These are phyloP conservation scores for Tinea trinotella DNA, from an alignment of 2,888 invertebrate genomes.

Conservation along the genomic window DNA sequence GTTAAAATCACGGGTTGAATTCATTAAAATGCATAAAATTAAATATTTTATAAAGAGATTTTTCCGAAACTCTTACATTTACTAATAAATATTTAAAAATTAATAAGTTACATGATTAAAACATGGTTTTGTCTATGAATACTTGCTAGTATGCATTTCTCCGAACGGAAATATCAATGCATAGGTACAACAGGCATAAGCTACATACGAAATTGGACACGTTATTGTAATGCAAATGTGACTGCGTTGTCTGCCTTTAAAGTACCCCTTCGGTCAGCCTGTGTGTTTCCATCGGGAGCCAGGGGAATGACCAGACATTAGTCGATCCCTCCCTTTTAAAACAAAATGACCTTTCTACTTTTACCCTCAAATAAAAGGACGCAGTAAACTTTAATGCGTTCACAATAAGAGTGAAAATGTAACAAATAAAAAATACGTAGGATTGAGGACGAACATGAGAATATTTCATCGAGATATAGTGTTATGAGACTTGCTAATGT, in stretches of 20 bases:
- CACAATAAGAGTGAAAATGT: neutral
- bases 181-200: constrained; percentile 17
- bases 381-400: neutral
- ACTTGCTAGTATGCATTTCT: neutral
- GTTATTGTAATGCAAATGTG: constrained; percentile 68
- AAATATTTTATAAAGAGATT: too few relatives aligned
- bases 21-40: too few relatives aligned
- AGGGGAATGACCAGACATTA: constrained; percentile 62
- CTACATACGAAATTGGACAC: constrained; percentile 43
- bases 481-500: constrained; percentile 62
- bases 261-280: constrained; percentile 68
- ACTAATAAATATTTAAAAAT: neutral
- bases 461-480: constrained; percentile 64
- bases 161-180: neutral
- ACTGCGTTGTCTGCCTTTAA: constrained; percentile 66
- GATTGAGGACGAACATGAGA: constrained; percentile 21
- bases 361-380: constrained; percentile 20
- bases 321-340: constrained; percentile 59
- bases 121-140: too few relatives aligned
- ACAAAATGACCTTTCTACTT: constrained; percentile 38
- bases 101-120: neutral
- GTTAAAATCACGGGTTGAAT: too few relatives aligned
- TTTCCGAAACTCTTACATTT: too few relatives aligned
- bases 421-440: neutral
- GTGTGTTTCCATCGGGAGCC: constrained; percentile 20